Conservation (phyloP, 2,797 vertebrate genomes). For the Heterohyrax brucei region DNA sequence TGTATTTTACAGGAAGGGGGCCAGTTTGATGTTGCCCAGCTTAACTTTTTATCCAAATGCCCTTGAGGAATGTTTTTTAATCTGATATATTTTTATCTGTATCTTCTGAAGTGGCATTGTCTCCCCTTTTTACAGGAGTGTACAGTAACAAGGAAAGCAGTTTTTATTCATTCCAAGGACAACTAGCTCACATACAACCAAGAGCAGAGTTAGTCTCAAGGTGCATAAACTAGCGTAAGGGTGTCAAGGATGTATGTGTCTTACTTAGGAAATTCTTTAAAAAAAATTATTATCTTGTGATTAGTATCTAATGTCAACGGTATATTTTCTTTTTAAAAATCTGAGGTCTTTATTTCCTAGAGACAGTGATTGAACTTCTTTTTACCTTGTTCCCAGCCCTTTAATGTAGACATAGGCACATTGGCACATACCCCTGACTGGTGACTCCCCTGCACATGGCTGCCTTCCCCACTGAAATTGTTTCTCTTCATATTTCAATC, state of each 20-base stretch:
- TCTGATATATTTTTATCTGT: conserved; percentile 78
- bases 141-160: conserved; percentile 64
- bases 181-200: conserved; percentile 25
- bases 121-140: conserved; percentile 8
- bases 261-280: conserved; percentile 67
- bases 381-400: conserved; percentile 64
- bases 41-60: conserved; percentile 78
- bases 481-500: conserved; percentile 37
- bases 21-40: conserved; percentile 71
- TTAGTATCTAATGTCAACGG: conserved; percentile 78
- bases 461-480: not conserved
- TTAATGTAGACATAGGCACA: not conserved
- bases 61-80: conserved; percentile 76
- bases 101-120: conserved; percentile 76
- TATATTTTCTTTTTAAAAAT: conserved; percentile 76
- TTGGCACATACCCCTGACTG: not conserved
- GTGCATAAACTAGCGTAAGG: conserved; percentile 44
- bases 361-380: conserved; percentile 72
- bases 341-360: conserved; percentile 80
- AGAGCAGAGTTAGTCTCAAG: conserved; percentile 66
- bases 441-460: not conserved
- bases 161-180: conserved; percentile 80
- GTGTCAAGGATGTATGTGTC: not conserved
- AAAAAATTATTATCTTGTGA: conserved; percentile 81
- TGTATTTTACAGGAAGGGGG: conserved; percentile 70